Base-by-base conservation (phyloP, 2,113 vertebrate genomes). In the Tachysurus vachellii region DNA sequence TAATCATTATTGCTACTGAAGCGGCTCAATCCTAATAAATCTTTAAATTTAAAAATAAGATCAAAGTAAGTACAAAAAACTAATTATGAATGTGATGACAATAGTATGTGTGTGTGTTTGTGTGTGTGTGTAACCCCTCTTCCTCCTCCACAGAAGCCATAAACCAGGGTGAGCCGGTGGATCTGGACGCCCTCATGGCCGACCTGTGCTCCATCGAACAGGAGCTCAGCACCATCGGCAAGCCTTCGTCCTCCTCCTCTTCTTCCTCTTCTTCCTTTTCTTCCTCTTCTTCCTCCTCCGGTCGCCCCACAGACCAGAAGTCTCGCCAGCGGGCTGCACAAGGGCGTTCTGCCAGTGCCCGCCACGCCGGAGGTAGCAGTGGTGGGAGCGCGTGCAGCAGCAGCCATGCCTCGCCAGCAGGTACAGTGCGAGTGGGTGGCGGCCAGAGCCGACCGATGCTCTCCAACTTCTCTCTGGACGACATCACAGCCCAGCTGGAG, bases 121-220 rank as follows among this genome's bases (percentile, higher is more conserved):
- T 59, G 19, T 59, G 71, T 84, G 44, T 79, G 19, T 77, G 57
- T 64, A 47, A 12, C 19, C 3, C 3, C 44, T 9, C 42, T 10
- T 59, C 42, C 10, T 50, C 92, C 6, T 64, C 93, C 93, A 85
- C 96, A 99, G 98, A 99, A 95, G 98, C 98, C 31, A 90, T 99
- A 93, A 99, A 96, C 94, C 98, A 99, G 91, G 97, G 98, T 0
- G 98, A 99, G 86, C 91, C 96, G 0, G 98, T 99, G 91, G 98
- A 99, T 93, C 93, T 99, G 93, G 98, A 99, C 62, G 97, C 98
- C 36, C 96, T 99, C 59, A 99, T 99, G 98, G 98, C 98, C 0
- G 98, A 99, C 92, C 96, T 99, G 82, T 99, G 98, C 93, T 97
- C 98, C 86, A 99, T 99, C 73, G 98, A 99, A 89, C 98, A 98